Conservation (phyloP, 2,888 invertebrate genomes). For the Calliphora vomitoria region DNA sequence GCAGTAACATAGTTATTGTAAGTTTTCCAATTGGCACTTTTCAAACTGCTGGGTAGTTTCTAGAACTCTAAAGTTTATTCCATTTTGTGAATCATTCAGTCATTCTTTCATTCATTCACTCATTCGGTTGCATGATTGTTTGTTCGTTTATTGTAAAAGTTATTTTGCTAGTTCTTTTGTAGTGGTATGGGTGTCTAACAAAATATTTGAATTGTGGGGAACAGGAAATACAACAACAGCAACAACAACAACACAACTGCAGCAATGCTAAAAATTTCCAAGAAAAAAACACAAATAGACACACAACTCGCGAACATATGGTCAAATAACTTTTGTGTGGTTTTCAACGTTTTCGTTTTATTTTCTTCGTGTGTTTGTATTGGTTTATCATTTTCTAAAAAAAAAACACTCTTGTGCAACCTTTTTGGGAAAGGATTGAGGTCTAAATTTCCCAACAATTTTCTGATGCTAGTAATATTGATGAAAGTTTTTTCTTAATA, state of each 20-base stretch:
- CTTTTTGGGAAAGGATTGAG: neutral
- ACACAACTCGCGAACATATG: conserved; percentile 74
- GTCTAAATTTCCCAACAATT: too few relatives aligned
- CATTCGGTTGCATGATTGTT: conserved; percentile 40
- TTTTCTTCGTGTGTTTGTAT: conserved; percentile 15
- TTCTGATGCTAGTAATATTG: too few relatives aligned
- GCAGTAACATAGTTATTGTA: too few relatives aligned
- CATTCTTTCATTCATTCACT: conserved; percentile 19
- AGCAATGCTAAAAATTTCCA: neutral
- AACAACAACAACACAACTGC: neutral
- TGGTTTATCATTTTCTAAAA: conserved; percentile 13
- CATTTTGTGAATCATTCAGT: conserved; percentile 43
- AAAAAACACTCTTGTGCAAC: conserved; percentile 32
- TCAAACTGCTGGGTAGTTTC: neutral
- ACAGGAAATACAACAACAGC: conserved; percentile 39
- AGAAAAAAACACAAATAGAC: conserved; percentile 43
- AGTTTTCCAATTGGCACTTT: too few relatives aligned
- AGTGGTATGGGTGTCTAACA: conserved; percentile 37
- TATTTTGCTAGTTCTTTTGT: conserved; percentile 41
- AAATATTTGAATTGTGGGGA: conserved; percentile 55
- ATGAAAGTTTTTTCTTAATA: too few relatives aligned
- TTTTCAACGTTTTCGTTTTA: conserved; percentile 76
- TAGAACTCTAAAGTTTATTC: conserved; percentile 15
- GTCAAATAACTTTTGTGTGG: conserved; percentile 82
- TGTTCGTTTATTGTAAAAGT: conserved; percentile 57